Base-by-base conservation (phyloP, 1,140 invertebrate genomes). In the Drosophila jambulina region DNA sequence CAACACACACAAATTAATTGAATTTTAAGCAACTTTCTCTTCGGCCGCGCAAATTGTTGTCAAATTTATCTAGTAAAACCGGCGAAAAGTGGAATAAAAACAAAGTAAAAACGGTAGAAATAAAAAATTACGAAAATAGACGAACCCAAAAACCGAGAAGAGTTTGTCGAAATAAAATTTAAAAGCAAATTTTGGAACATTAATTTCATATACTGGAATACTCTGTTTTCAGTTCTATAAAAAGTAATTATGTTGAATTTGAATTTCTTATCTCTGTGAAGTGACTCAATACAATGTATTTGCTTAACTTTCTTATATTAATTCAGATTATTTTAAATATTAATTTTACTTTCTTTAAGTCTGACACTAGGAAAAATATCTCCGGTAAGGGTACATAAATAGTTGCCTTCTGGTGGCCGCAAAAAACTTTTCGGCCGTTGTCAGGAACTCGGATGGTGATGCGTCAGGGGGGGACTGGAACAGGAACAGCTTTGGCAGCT, bases 1-100 rank as follows among this genome's bases (percentile, higher is more conserved):
- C 69, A 72, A 72, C 69, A 75, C 80, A 87, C 49, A 90, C 85
- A 84, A 90, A 88, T 88, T 84, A 88, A 88, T 88, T 88, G 72
- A 88, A 88, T 88, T 87, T 88, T 75, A 81, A 84, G 85, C 69
- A 88, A 90, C 80, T 88, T 88, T 90, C 51, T 40, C 74, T 54
- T 63, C 48, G 57, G 36, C 72, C 75, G 43, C 61, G 23, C 51
- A 84, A 88, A 80, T 72, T 69, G 77, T 78, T 84, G 54, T 58
- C 40, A 84, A 90, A 80, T 84, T 84, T 88, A 69, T 84, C 70
- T 61, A 90, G 80, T 69, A 62, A 72, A 48, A 61, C 48, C 13
- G 46, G 56, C 13, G 38, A 68, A 59, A 49, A 46, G 42, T 25
- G 43, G 34, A 60, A 23, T 13, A 32, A 76, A 54, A 61, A 56